phyloP scores from a whole-genome alignment of 1,140 invertebrate species.

The Ooceraea biroi region DNA sequence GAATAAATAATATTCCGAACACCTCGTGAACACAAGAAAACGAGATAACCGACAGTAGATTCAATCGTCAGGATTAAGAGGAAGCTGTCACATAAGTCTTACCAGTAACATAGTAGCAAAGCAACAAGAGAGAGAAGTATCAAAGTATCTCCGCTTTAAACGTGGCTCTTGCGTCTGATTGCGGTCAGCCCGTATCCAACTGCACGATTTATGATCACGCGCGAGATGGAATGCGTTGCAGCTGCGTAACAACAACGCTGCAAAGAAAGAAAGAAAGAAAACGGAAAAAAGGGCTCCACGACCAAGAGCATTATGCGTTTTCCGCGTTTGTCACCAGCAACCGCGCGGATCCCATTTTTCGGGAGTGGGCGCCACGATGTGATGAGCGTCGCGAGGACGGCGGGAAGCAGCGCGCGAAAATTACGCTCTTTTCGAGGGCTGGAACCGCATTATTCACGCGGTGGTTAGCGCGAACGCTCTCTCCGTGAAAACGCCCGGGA shows the following conservation, averaged over 20 bases:
- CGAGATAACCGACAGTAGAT: neutral
- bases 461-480: conserved; percentile 26
- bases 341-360: conserved; percentile 40
- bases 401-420: conserved; percentile 41
- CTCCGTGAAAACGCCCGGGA: conserved; percentile 42
- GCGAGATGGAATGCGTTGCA: neutral
- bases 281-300: neutral
- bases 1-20: no score
- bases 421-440: conserved; percentile 45
- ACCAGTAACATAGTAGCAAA: neutral
- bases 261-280: neutral
- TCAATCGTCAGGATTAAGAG: neutral
- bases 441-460: conserved; percentile 49
- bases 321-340: conserved; percentile 27
- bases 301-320: conserved; percentile 9
- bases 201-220: conserved; percentile 8
- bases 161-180: neutral
- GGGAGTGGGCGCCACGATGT: conserved; percentile 30
- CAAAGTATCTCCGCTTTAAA: conserved; percentile 2
- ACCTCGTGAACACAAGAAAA: no score
- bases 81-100: neutral
- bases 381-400: conserved; percentile 15
- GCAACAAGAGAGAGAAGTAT: neutral
- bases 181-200: neutral
- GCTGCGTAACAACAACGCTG: neutral